These are phyloP conservation scores for Leptoteleia sp. DNA, from an alignment of 1,140 invertebrate species.

Conservation along the genomic window DNA sequence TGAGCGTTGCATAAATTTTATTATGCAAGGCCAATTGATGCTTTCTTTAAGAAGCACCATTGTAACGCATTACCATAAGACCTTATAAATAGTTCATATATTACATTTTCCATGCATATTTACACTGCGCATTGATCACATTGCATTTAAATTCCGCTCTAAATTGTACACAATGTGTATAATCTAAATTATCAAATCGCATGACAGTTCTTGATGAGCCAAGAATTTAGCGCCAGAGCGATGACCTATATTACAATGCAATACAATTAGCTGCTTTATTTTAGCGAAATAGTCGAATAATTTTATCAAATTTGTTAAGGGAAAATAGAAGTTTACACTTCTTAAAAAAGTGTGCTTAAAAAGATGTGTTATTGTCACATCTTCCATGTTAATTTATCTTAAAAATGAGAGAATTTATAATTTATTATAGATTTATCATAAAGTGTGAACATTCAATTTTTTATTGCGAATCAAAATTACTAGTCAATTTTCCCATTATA, in stretches of 20 bases:
- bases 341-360: no score
- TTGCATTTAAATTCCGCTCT: conserved; percentile 16
- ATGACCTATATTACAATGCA: conserved; percentile 33
- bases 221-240: conserved; percentile 34
- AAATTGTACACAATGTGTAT: conserved; percentile 17
- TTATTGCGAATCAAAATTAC: no score
- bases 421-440: no score
- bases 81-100: conserved; percentile 15
- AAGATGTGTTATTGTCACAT: no score
- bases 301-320: no score
- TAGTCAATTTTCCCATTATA: no score
- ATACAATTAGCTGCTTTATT: conserved; percentile 11
- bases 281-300: no score
- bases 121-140: conserved; percentile 17
- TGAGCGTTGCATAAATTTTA: conserved; percentile 12
- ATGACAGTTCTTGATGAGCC: conserved; percentile 16
- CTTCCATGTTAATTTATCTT: no score
- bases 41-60: conserved; percentile 27
- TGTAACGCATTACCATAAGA: conserved; percentile 5
- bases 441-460: no score
- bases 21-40: conserved; percentile 20
- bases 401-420: no score
- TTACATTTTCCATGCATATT: conserved; percentile 28
- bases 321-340: no score
- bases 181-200: conserved; percentile 6